These are phyloP conservation scores for Villa cingulata DNA, from an alignment of 2,888 invertebrate genomes.

Conservation along the genomic window DNA sequence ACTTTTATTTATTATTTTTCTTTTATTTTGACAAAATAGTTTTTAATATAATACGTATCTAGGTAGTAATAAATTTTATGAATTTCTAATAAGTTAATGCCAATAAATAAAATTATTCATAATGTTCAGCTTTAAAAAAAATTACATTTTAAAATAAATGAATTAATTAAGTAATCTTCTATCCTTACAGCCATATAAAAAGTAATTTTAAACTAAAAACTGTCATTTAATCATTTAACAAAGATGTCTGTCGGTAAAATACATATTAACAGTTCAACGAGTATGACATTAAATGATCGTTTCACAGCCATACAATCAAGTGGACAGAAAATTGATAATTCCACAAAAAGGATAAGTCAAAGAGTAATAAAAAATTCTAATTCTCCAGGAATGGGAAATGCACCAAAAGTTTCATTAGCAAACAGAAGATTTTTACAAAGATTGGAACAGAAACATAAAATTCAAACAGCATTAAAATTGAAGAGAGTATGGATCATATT, in stretches of 20 bases:
- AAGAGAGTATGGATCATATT: constrained; percentile 31
- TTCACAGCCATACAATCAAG: constrained; percentile 31
- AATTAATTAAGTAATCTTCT: too few relatives aligned
- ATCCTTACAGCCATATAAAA: too few relatives aligned
- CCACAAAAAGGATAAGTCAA: constrained; percentile 11
- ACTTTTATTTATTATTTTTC: too few relatives aligned
- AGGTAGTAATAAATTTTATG: too few relatives aligned
- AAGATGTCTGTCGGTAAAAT: constrained; percentile 22
- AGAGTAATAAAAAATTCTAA: constrained; percentile 12
- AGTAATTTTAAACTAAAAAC: too few relatives aligned
- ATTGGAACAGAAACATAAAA: constrained; percentile 31
- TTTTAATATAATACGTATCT: too few relatives aligned
- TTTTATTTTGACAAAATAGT: too few relatives aligned
- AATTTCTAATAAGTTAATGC: too few relatives aligned
- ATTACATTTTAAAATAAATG: too few relatives aligned
- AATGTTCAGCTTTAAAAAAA: too few relatives aligned
- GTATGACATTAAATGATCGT: constrained; percentile 35
- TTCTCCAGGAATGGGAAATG: constrained; percentile 14
- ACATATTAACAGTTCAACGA: constrained; percentile 37
- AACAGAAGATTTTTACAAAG: constrained; percentile 31
- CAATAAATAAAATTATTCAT: too few relatives aligned
- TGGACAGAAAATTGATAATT: constrained; percentile 7
- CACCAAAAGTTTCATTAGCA: constrained; percentile 20
- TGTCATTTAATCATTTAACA: too few relatives aligned
- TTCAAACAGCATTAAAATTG: constrained; percentile 32